Evolutionary conservation across 53 echinoderm and acorn worm species (phyloP), one percentile per base, ranked within the genome.

Genomic region (Mesocentrotus franciscanus): DNA sequence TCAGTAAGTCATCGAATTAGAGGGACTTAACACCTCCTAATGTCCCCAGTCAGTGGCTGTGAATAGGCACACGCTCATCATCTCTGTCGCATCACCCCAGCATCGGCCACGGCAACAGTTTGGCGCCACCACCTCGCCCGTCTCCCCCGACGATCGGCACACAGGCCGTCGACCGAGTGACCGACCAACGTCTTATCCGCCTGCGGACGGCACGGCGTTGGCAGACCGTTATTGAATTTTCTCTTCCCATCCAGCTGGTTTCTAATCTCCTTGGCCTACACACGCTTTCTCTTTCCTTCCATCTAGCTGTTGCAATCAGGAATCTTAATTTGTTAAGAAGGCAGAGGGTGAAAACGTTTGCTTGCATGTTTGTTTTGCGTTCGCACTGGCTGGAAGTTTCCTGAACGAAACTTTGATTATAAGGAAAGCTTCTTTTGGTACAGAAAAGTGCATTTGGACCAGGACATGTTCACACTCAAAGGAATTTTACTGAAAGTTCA

Each of bases 1-100:
- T 92, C 92, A 72, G 92, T n/a, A 79, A 93, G 78, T 81, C 94
- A 93, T 59, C 60, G 79, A 79, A 93, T 93, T 93, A 93, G 94
- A 9, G 61, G 79, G 94, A 61, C 94, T 81, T 93, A 93, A 81
- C 94, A 83, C 94, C 94, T 61, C 16, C 94, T 93, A 93, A 93
- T 93, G 94, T 83, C 83, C 94, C 61, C 78, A 13, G 60, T 59
- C 83, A 79, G 94, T 93, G 94, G 32, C 79, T 30, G 29, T 93
- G 94, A 93, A 93, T 93, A 93, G 83, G 36, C 60, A 36, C 94
- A 60, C 15, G 32, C 94, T 93, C 83, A 93, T 93, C 94, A 93
- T 49, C 93, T 71, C n/a, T n/a, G n/a, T n/a, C 68, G 22, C 56
- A 24, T 42, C 57, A 56, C 68, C 93, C 39, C 20, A 11, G 15